Evolutionary conservation across 2,797 vertebrate species (phyloP).

Genomic region (Galaxias olidus): DNA sequence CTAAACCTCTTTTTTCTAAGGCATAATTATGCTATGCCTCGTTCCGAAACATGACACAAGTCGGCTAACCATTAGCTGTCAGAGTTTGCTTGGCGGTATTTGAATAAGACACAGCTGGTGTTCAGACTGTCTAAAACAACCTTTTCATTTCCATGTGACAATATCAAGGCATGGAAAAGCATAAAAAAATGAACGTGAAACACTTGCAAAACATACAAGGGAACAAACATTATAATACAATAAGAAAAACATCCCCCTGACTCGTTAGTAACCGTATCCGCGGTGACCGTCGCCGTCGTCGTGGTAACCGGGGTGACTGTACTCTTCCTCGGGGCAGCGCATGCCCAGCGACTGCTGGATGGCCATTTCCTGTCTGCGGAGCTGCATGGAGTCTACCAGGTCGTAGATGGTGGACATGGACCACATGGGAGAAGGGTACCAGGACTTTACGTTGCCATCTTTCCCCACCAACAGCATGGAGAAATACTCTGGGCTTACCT

Average conservation of each 20-base stretch:
- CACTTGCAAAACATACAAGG: too few relatives aligned
- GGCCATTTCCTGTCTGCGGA: constrained; percentile 88
- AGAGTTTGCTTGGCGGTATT: too few relatives aligned
- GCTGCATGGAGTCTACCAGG: constrained; percentile 89
- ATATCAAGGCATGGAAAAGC: too few relatives aligned
- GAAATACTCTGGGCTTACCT: constrained; percentile 86
- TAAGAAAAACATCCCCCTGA: constrained; percentile 1
- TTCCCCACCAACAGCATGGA: constrained; percentile 91
- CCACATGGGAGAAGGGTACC: constrained; percentile 90
- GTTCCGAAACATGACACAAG: too few relatives aligned
- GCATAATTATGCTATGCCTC: too few relatives aligned
- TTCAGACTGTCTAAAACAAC: too few relatives aligned
- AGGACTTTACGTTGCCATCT: constrained; percentile 89
- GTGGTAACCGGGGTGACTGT: constrained; percentile 80
- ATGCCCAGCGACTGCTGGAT: constrained; percentile 87
- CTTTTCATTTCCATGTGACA: too few relatives aligned
- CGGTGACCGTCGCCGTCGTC: constrained; percentile 81
- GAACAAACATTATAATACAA: too few relatives aligned
- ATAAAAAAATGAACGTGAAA: too few relatives aligned
- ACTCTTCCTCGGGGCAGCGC: constrained; percentile 85
- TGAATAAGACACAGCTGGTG: too few relatives aligned
- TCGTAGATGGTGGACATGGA: constrained; percentile 88
- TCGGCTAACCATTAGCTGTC: too few relatives aligned
- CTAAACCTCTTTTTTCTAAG: too few relatives aligned
- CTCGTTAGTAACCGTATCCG: constrained; percentile 80